A percentile compares a stretch with the other conserved stretches of the same genome.
phyloP scores from a whole-genome alignment of 1,140 invertebrate genomes.

The Drosophila trapezifrons region DNA sequence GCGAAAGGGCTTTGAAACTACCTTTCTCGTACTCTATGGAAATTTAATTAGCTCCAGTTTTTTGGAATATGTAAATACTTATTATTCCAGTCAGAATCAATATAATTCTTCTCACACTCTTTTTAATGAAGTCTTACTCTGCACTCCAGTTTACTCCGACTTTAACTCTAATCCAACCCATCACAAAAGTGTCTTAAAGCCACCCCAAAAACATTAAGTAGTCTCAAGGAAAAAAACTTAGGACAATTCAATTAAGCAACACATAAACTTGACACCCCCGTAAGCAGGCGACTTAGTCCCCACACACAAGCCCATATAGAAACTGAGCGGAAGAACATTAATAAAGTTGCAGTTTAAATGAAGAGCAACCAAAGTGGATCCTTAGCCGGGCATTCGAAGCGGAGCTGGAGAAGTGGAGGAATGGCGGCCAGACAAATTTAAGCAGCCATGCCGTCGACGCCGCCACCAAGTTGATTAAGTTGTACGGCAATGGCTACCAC shows the following conservation, averaged over 20 bases:
- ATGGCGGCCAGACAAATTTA: constrained; percentile 68
- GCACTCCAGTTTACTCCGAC: too few relatives aligned
- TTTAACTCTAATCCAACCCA: constrained; percentile 14
- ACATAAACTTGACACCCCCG: constrained; percentile 70
- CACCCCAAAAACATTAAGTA: constrained; percentile 36
- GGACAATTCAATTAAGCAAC: constrained; percentile 76
- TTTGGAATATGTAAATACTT: neutral
- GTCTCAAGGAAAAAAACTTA: constrained; percentile 48
- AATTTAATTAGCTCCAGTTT: neutral
- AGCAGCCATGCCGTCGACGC: constrained; percentile 48
- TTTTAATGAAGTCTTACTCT: neutral
- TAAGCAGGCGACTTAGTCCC: constrained; percentile 29
- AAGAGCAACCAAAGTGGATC: constrained; percentile 53
- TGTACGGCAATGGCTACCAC: constrained; percentile 53
- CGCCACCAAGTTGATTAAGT: constrained; percentile 68
- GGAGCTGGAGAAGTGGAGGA: constrained; percentile 6
- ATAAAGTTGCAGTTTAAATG: constrained; percentile 78
- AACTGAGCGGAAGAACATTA: constrained; percentile 44
- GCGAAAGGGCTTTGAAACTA: constrained; percentile 1
- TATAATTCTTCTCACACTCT: too few relatives aligned
- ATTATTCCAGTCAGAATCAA: neutral
- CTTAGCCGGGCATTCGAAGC: constrained; percentile 10
- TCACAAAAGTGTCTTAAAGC: constrained; percentile 25
- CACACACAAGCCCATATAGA: neutral
- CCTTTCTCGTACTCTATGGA: neutral